phyloP scores from a whole-genome alignment of 2,888 invertebrate species.

The Macrosiphum euphorbiae region DNA sequence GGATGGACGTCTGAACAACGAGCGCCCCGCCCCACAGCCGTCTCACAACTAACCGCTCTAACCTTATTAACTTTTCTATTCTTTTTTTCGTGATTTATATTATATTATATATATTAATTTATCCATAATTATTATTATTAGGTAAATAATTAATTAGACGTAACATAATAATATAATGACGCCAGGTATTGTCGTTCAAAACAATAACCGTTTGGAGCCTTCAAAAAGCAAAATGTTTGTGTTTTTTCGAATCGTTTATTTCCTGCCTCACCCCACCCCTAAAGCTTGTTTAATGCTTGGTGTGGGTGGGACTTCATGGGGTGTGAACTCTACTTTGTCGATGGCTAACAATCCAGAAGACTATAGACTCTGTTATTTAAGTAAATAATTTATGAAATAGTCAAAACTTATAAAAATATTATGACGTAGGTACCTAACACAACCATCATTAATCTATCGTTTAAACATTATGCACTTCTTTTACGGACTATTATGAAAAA shows the following conservation, averaged over 20 bases:
- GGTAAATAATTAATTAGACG: not conserved
- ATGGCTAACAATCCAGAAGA: not conserved
- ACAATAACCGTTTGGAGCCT: constrained; percentile 2
- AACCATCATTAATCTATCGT: not conserved
- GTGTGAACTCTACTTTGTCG: too few species aligned
- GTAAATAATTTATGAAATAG: not conserved
- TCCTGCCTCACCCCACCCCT: too few species aligned
- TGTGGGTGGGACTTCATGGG: too few species aligned
- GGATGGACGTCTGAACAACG: not conserved
- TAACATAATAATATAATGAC: not conserved
- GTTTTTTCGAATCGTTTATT: not conserved
- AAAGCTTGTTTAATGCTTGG: not conserved
- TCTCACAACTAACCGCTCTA: constrained; percentile 28
- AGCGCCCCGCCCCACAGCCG: not conserved
- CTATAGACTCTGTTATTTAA: not conserved
- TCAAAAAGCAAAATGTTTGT: not conserved
- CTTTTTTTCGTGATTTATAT: constrained; percentile 7
- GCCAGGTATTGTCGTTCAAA: not conserved
- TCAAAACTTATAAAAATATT: not conserved
- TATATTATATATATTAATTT: not conserved
- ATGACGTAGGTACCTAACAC: not conserved
- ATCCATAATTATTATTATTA: not conserved
- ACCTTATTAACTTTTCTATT: constrained; percentile 61
- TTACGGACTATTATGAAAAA: not conserved
- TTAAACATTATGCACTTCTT: not conserved